Conservation (phyloP, 2,888 invertebrate genomes). For the Patella depressa region DNA sequence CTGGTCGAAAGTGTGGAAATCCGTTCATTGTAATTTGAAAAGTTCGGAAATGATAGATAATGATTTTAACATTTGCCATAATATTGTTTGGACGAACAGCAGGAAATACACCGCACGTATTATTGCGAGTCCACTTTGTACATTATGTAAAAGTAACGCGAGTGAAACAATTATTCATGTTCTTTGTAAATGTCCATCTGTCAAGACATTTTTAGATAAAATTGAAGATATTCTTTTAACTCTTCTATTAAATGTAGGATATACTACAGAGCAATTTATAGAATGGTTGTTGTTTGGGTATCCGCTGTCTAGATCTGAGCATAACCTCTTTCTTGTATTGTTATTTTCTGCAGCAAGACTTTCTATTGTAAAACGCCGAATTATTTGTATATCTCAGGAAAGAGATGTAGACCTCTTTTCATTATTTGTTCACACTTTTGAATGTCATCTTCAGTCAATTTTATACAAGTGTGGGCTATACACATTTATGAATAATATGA, state of each 20-base stretch:
- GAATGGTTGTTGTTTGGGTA: neutral
- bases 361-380: neutral
- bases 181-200: neutral
- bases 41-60: slow-evolving; percentile 3
- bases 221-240: neutral
- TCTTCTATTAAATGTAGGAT: neutral
- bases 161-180: neutral
- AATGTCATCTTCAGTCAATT: neutral
- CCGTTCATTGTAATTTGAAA: neutral
- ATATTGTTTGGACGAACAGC: neutral
- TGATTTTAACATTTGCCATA: neutral
- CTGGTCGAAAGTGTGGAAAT: neutral
- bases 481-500: neutral
- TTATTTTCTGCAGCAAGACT: neutral
- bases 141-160: neutral
- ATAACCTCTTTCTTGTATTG: neutral
- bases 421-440: neutral
- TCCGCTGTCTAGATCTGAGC: neutral
- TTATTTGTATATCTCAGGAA: neutral
- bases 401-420: neutral
- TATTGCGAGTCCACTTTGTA: neutral
- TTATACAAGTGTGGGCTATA: neutral
- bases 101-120: neutral
- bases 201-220: neutral
- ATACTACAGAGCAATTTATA: neutral